Evolutionary conservation across 2,797 vertebrate species (phyloP).

Genomic region (Esox lucius): DNA sequence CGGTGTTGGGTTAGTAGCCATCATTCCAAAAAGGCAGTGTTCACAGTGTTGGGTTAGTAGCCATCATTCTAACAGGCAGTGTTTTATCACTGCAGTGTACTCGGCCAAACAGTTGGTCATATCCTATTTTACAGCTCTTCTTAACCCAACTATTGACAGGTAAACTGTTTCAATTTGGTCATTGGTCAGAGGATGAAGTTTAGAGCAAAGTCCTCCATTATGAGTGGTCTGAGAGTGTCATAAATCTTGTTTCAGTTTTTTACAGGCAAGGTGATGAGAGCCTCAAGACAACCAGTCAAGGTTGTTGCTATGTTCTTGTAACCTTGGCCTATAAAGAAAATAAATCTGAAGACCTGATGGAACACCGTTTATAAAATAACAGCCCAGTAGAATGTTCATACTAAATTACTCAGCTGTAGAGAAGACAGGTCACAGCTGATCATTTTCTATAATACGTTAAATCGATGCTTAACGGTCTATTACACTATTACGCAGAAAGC

Average conservation of each 20-base stretch:
- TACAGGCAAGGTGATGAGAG: background rate
- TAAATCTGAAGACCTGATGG: background rate
- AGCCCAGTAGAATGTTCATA: background rate
- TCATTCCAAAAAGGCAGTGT: background rate
- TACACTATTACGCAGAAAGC: background rate
- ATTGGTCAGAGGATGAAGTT: slow-evolving; percentile 33
- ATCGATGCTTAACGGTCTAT: background rate
- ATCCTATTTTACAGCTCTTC: slow-evolving; percentile 23
- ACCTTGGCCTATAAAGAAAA: background rate
- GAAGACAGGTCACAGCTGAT: background rate
- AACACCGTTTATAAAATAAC: background rate
- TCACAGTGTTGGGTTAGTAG: background rate
- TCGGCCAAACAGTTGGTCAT: background rate
- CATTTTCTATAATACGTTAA: slow-evolving; percentile 4
- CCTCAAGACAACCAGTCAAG: slow-evolving; percentile 6
- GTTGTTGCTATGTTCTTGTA: background rate
- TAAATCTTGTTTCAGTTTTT: slow-evolving; percentile 6
- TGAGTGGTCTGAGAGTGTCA: slow-evolving; percentile 19
- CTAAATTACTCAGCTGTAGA: background rate
- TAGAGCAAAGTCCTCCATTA: slow-evolving; percentile 24
- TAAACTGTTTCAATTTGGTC: slow-evolving; percentile 24
- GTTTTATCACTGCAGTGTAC: background rate
- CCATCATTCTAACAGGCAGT: background rate
- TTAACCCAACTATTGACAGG: slow-evolving; percentile 25
- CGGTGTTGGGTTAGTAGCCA: background rate